Evolutionary conservation across 2,113 vertebrate genomes (phyloP).

Genomic region (Gobiocypris rarus): DNA sequence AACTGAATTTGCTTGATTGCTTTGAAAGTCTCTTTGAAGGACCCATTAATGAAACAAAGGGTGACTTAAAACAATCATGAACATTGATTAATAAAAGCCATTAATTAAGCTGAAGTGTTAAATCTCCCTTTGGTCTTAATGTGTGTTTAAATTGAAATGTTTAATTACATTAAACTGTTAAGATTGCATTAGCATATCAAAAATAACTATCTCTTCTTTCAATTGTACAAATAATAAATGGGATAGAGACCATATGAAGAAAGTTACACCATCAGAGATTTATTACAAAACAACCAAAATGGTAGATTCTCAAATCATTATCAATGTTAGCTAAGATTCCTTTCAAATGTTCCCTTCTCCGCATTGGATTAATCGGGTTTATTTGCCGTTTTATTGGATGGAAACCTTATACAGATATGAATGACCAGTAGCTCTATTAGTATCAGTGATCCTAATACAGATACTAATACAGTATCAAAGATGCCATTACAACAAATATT

Average conservation of each 20-base stretch:
- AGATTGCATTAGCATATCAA: neutral
- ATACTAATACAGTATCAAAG: too few relatives aligned
- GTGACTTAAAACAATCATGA: conserved; percentile 15
- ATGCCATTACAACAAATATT: too few relatives aligned
- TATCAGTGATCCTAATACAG: too few relatives aligned
- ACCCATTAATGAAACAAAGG: neutral
- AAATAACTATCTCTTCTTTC: neutral
- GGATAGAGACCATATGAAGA: neutral
- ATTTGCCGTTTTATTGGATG: too few relatives aligned
- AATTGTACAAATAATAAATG: neutral
- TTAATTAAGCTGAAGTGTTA: neutral
- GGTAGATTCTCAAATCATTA: too few relatives aligned
- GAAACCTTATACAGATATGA: neutral
- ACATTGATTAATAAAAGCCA: conserved; percentile 17
- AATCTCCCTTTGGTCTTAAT: too few relatives aligned
- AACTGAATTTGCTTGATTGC: conserved; percentile 16
- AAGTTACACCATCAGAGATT: neutral
- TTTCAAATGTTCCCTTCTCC: too few relatives aligned
- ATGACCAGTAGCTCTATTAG: neutral
- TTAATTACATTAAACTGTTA: neutral
- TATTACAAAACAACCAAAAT: too few relatives aligned
- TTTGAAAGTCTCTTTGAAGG: neutral
- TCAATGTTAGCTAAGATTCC: too few relatives aligned
- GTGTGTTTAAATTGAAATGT: neutral
- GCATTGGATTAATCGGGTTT: too few relatives aligned